phyloP scores from a whole-genome alignment of 2,113 vertebrate species.

The Pithys albifrons region DNA sequence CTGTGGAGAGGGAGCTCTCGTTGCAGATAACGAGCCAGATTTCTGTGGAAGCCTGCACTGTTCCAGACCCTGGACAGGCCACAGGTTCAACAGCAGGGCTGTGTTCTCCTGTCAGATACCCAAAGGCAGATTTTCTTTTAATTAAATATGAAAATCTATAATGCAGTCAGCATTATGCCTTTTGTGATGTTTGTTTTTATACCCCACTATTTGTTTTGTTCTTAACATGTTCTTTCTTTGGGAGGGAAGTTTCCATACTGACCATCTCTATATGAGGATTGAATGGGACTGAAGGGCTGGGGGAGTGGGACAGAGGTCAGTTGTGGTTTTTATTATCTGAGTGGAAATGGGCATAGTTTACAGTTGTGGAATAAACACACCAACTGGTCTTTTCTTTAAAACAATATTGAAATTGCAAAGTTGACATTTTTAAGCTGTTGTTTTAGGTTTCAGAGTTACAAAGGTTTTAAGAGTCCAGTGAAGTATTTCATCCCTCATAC shows the following conservation, averaged over 20 bases:
- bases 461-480: background rate
- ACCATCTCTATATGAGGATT: background rate
- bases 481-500: background rate
- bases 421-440: background rate
- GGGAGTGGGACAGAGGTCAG: background rate
- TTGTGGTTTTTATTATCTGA: background rate
- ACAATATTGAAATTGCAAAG: background rate
- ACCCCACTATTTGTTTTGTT: conserved; percentile 23
- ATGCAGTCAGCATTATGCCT: conserved; percentile 23
- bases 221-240: background rate
- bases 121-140: conserved; percentile 28
- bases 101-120: background rate
- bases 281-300: background rate
- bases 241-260: background rate
- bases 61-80: background rate
- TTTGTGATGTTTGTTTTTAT: conserved; percentile 38
- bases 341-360: background rate
- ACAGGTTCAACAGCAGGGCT: background rate
- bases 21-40: conserved; percentile 20
- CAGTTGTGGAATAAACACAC: background rate
- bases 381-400: background rate
- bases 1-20: conserved; percentile 11
- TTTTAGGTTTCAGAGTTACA: background rate
- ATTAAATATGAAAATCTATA: conserved; percentile 44
- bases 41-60: background rate